Evolutionary conservation across 2,797 vertebrate species (phyloP).

Genomic region (Setipinna tenuifilis): DNA sequence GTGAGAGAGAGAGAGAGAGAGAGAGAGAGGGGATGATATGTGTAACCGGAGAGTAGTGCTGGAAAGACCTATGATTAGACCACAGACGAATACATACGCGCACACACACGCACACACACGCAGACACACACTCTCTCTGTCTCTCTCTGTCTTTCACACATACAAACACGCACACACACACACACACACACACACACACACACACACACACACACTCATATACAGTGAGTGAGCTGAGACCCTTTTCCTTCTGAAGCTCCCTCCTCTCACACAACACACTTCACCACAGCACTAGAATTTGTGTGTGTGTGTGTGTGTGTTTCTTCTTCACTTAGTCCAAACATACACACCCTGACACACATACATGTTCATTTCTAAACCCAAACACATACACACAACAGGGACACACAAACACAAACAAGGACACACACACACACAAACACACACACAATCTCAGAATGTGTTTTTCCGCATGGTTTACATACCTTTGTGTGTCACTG

Average conservation of each 20-base stretch:
- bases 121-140: background rate
- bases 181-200: slow-evolving; percentile 11
- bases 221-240: background rate
- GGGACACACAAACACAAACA: slow-evolving; percentile 12
- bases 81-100: background rate
- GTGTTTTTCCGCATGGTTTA: background rate
- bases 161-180: background rate
- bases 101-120: background rate
- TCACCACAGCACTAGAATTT: background rate
- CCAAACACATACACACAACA: background rate
- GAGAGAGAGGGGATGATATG: slow-evolving; percentile 26
- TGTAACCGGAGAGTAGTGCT: slow-evolving; percentile 25
- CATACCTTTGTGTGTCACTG: background rate
- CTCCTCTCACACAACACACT: background rate
- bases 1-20: background rate
- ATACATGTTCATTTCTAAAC: background rate
- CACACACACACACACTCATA: background rate
- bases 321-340: background rate
- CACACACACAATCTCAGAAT: background rate
- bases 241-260: background rate
- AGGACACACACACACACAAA: slow-evolving; percentile 14
- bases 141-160: no score
- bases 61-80: slow-evolving; percentile 17
- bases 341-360: background rate
- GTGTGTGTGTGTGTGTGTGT: background rate